Conservation (phyloP, 2,797 vertebrate genomes). For the Emydoidea blandingii region DNA sequence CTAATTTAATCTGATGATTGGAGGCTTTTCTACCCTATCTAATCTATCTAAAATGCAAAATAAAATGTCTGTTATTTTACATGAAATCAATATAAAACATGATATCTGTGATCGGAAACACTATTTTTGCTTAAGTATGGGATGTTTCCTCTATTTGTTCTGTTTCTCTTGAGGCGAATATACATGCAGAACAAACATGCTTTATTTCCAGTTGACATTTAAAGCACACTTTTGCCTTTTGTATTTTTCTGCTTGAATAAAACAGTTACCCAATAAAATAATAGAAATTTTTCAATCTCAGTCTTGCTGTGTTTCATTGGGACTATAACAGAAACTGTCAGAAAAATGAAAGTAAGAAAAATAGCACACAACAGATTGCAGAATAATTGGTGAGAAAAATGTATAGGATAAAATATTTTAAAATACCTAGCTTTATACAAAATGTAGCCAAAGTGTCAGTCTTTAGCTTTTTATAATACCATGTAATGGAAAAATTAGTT, state of each 20-base stretch:
- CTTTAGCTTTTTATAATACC: conserved; percentile 30
- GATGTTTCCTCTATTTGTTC: conserved; percentile 7
- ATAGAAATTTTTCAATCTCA: conserved; percentile 67
- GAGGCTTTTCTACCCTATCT: background rate
- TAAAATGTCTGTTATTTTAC: conserved; percentile 18
- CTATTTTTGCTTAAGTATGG: background rate
- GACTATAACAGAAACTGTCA: conserved; percentile 72
- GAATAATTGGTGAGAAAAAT: conserved; percentile 63
- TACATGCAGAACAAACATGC: conserved; percentile 45
- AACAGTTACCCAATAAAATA: conserved; percentile 73
- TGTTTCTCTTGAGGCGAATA: conserved; percentile 27
- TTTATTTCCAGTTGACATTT: conserved; percentile 77
- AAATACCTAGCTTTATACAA: conserved; percentile 41
- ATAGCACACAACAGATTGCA: conserved; percentile 64
- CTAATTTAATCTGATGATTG: background rate
- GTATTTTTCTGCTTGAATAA: conserved; percentile 72
- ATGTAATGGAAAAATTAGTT: background rate
- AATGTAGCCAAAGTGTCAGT: background rate
- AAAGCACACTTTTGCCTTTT: conserved; percentile 59
- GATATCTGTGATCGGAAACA: background rate
- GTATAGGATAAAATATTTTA: conserved; percentile 62
- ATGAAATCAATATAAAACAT: background rate
- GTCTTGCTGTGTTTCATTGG: conserved; percentile 65
- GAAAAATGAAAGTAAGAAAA: conserved; percentile 77
- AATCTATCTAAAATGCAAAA: background rate